Evolutionary conservation across 2,113 vertebrate species (phyloP), one percentile per base, ranked within the genome.

Genomic region (Salvator merianae): DNA sequence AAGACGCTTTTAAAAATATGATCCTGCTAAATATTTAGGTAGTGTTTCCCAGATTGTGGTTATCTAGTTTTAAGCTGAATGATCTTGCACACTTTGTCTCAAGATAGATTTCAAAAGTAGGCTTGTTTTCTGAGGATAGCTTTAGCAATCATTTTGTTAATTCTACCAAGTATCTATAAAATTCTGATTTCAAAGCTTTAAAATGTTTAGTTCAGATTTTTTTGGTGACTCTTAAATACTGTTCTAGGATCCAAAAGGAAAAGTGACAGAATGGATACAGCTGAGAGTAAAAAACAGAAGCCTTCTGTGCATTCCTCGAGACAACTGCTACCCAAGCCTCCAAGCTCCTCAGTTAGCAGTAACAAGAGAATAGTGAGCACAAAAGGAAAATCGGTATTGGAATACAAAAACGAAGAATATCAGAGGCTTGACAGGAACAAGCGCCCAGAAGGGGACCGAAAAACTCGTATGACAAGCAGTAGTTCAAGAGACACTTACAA

Each of bases 161-260:
- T 28, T 12, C 28, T 20, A 9, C 72, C 7, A 62, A 34, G 53
- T 62, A 63, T 72, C 16, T 34, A 30, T 63, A 47, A 62, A 47
- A 47, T 47, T 47, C 43, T 47, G 43, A 47, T 47, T 47, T 47
- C 43, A 47, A 47, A 47, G 43, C 43, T 47, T 47, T 47, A 47
- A 47, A 73, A 34, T 76, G 83, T 18, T 90, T 43, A 87, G 47
- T 30, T 13, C 84, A 24, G 87, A 85, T 24, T 84, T 78, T 89
- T 7, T 88, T 32, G 32, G 13, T 63, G 12, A 82, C 84, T 88
- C 47, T 28, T 73, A 34, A 34, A 69, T 22, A 0, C 20, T 59
- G 20, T 92, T 93, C 83, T 90, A 99, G 99, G 98, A 73, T 97
- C 97, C 43, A 99, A 99, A 95, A 97, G 99, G 88, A 99, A 99